Conservation (phyloP, 2,113 vertebrate species). For the Pseudorhombus dupliciocellatus region DNA sequence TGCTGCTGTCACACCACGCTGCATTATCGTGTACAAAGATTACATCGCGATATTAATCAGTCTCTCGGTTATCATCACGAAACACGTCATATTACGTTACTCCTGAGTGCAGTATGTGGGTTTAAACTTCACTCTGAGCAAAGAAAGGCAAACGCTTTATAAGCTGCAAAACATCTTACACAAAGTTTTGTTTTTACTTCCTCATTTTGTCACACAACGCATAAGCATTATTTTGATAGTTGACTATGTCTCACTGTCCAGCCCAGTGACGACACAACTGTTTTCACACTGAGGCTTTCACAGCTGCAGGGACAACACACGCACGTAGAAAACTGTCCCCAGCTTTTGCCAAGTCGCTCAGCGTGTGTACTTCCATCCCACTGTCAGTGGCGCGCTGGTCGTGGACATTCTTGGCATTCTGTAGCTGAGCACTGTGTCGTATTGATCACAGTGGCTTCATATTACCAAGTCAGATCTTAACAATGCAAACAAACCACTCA, state of each 20-base stretch:
- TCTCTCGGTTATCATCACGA: no score
- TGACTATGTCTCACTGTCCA: no score
- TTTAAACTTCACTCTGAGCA: no score
- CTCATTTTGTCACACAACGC: no score
- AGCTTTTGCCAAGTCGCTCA: constrained; percentile 2
- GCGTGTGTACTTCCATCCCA: constrained; percentile 23
- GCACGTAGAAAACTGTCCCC: background rate
- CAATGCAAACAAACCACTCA: constrained; percentile 22
- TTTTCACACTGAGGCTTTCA: background rate
- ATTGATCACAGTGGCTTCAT: constrained; percentile 34
- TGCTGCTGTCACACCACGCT: background rate
- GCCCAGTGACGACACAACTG: background rate
- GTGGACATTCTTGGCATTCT: constrained; percentile 30
- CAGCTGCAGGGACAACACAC: background rate
- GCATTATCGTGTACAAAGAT: background rate
- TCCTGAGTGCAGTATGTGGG: no score
- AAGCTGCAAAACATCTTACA: no score
- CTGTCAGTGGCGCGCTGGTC: constrained; percentile 25
- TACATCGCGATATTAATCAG: no score
- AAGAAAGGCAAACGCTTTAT: no score
- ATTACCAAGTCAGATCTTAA: constrained; percentile 11
- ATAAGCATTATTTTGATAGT: background rate
- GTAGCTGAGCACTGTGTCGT: constrained; percentile 20
- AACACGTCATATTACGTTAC: no score
- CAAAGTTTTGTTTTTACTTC: no score